Conservation (phyloP, 2,888 invertebrate genomes). For the Hypomecis punctinalis region DNA sequence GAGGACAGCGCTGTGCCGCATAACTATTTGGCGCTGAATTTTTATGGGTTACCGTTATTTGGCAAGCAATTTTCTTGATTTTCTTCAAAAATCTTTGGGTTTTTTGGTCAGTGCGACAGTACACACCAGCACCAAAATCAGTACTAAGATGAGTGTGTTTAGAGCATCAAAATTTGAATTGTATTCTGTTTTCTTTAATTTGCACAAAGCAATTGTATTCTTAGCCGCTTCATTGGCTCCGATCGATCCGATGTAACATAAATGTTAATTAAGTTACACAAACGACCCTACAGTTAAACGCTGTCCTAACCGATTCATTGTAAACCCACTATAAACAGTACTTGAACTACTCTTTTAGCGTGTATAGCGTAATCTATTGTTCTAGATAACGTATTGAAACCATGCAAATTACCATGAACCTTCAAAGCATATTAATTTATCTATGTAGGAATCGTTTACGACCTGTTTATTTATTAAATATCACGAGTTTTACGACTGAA, state of each 20-base stretch:
- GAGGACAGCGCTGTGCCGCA: too few relatives aligned
- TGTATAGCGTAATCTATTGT: background rate
- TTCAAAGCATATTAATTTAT: background rate
- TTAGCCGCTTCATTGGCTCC: slow-evolving; percentile 8
- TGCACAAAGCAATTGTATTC: background rate
- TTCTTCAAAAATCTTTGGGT: too few relatives aligned
- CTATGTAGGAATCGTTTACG: background rate
- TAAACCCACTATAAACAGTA: background rate
- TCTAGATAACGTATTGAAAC: background rate
- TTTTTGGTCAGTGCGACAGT: too few relatives aligned
- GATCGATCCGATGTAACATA: background rate
- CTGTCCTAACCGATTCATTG: slow-evolving; percentile 5
- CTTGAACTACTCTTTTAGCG: background rate
- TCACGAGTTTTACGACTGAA: too few relatives aligned
- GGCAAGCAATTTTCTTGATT: too few relatives aligned
- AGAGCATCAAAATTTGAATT: too few relatives aligned
- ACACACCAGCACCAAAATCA: too few relatives aligned
- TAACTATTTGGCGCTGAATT: too few relatives aligned
- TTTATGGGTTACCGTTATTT: too few relatives aligned
- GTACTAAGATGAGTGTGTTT: too few relatives aligned
- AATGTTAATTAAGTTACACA: slow-evolving; percentile 10
- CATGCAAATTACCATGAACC: background rate
- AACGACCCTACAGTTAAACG: background rate
- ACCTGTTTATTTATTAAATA: background rate
- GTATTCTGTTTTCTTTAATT: background rate